Evolutionary conservation across 2,888 invertebrate genomes (phyloP).

Genomic region (Hirtodrosophila alboralis): DNA sequence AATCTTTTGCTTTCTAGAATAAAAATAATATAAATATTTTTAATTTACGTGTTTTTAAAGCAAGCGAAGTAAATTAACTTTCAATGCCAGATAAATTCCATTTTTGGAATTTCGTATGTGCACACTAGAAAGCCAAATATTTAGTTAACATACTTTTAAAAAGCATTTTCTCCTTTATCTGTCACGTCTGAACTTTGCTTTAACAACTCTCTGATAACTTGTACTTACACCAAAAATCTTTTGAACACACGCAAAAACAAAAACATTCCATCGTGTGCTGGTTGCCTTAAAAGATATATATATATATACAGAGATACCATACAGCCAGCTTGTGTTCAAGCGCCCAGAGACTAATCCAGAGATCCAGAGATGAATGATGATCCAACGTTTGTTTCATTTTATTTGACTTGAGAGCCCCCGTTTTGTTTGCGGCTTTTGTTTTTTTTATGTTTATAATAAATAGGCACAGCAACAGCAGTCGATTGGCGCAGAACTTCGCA

Average conservation of each 20-base stretch:
- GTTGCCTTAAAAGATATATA: conserved; percentile 9
- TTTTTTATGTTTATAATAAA: conserved; percentile 35
- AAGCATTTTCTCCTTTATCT: conserved; percentile 8
- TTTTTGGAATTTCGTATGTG: too few relatives aligned
- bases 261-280: conserved; percentile 58
- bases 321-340: conserved; percentile 67
- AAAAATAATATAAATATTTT: too few relatives aligned
- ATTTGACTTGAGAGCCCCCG: conserved; percentile 28
- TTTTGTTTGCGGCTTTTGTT: conserved; percentile 54
- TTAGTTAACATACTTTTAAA: conserved; percentile 1
- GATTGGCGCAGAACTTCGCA: conserved; percentile 67
- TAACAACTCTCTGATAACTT: conserved; percentile 30
- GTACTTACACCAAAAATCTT: conserved; percentile 42
- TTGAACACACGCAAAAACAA: conserved; percentile 28
- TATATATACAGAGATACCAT: conserved; percentile 42
- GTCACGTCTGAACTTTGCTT: conserved; percentile 41
- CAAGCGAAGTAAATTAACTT: too few relatives aligned
- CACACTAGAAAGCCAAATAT: too few relatives aligned
- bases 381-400: conserved; percentile 15
- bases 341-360: conserved; percentile 9
- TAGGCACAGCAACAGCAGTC: conserved; percentile 44
- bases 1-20: too few relatives aligned
- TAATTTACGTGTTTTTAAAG: too few relatives aligned
- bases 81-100: too few relatives aligned
- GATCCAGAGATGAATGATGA: conserved; percentile 4